Evolutionary conservation across 2,888 invertebrate species (phyloP), one percentile per base, ranked within the genome.

Genomic region (Lasioglossum malachurum): DNA sequence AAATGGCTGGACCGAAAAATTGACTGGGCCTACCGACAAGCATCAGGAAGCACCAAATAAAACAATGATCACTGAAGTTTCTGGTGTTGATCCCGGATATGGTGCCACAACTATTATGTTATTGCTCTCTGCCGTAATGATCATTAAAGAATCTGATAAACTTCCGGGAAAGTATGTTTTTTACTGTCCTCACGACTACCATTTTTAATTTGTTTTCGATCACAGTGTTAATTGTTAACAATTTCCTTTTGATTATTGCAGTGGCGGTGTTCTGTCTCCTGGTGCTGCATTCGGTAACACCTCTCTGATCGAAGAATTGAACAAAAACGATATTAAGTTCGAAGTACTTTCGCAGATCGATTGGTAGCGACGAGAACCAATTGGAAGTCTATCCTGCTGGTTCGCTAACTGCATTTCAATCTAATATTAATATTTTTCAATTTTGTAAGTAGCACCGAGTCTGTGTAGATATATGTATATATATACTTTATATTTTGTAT

Each of bases 221-320:
- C n/a, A 31, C 3, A 60, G 23, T 41, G n/a, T 27, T 38, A 7
- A n/a, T 71, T 41, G 16, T 67, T n/a, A 57, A 80, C 19, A n/a
- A 23, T 75, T 73, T n/a, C 75, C 14, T 77, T 75, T 71, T 46
- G 8, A 57, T 71, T 72, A 75, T 94, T 96, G 83, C 95, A 98
- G 98, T 16, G 98, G 98, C 57, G 99, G 99, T 19, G 99, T 99
- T 1, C 96, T 97, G 83, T 96, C 99, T 0, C 98, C 99, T 0
- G 99, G 97, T 1, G 97, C 97, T 19, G 98, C 98, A 0, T 99
- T 99, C 96, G 96, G 96, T 0, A 97, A 98, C 88, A 99, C 99
- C 0, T 96, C 96, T 44, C 96, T 99, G 38, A 97, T 98, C 85
- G 96, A 97, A 53, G 96, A 97, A 87, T 96, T 99, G 35, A 96